Base-by-base conservation (phyloP, 1,140 invertebrate genomes). In the Drosophila malerkotliana region DNA sequence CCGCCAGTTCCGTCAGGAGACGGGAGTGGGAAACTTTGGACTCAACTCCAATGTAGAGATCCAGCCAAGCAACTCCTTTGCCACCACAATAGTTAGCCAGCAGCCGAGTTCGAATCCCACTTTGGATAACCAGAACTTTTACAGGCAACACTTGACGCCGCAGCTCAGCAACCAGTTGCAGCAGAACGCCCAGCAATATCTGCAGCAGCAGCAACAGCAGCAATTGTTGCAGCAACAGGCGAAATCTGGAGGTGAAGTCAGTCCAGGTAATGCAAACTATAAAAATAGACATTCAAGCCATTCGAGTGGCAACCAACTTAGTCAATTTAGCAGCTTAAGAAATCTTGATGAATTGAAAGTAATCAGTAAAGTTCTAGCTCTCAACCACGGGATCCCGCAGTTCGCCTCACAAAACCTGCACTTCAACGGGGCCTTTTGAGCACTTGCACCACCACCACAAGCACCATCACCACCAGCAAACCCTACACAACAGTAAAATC, bases 351-450 rank as follows among this genome's bases (percentile, higher is more conserved):
- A 91, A 91, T 92, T 96, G 26, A 96, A 96, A 87, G 95, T 97
- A 68, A 95, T 97, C 14, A 95, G 95, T 14, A 96, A 96, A 92
- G 95, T 97, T 41, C 92, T 97, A 60, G 95, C 95, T 15, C 92
- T 96, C 34, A 96, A 96, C 90, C 95, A 96, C 73, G 95, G 95
- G 37, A 91, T 91, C 44, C 83, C 91, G 58, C 80, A 83, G 66
- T 91, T 90, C 77, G 73, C 84, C 48, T 66, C 82, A 78, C 90
- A 91, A 88, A 90, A 90, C 52, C 87, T 89, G 68, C 83, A 78
- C 79, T 88, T 63, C 90, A 81, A 88, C 58, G 71, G 74, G 64
- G 67, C 81, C 64, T 85, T 90, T 60, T 90, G 87, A 90, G 77
- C 85, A 74, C 83, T 71, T 72, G 56, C 73, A 82, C 79, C 68